These are phyloP conservation scores for Henicopernis longicauda DNA, from an alignment of 2,113 vertebrate genomes.

Conservation along the genomic window DNA sequence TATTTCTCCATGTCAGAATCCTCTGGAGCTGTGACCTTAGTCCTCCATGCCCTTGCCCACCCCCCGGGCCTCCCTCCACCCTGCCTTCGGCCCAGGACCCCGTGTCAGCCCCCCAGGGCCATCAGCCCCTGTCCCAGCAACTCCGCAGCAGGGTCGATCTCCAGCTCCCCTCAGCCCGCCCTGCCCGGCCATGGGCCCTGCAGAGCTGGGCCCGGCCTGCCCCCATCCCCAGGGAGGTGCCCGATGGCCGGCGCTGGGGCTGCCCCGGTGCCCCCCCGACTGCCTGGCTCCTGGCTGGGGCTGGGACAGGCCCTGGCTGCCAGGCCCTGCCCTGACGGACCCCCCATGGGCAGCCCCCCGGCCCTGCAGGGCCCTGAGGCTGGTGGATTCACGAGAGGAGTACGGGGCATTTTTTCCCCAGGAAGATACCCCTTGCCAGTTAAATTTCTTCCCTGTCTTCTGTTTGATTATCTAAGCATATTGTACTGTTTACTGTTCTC, in stretches of 20 bases:
- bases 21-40: neutral
- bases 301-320: neutral
- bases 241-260: fast-evolving
- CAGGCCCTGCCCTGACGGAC: neutral
- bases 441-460: neutral
- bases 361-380: neutral
- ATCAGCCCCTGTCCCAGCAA: fast-evolving
- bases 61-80: fast-evolving
- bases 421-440: neutral
- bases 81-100: neutral
- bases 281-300: neutral
- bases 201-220: fast-evolving
- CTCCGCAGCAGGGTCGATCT: fast-evolving
- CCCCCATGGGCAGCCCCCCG: fast-evolving
- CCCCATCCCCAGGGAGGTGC: neutral
- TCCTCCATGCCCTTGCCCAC: neutral
- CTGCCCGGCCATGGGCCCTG: neutral
- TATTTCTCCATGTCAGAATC: neutral
- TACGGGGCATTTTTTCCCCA: neutral
- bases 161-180: neutral
- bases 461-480: neutral
- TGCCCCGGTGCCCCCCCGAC: fast-evolving
- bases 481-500: neutral
- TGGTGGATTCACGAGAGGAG: neutral
- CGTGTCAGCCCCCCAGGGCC: fast-evolving